These are phyloP conservation scores for Crepidodera aurea DNA, from an alignment of 2,888 invertebrate genomes.

Conservation along the genomic window DNA sequence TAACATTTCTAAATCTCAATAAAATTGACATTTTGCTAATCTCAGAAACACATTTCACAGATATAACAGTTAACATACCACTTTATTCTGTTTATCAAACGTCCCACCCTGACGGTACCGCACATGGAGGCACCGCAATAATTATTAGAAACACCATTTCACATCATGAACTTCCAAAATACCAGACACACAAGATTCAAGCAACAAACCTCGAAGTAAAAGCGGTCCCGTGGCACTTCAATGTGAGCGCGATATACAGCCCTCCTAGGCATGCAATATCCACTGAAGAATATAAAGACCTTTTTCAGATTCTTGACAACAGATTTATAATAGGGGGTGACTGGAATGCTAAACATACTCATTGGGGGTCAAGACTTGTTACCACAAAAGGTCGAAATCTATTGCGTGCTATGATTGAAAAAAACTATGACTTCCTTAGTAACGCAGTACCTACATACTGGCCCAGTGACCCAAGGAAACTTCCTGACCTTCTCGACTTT, in stretches of 20 bases:
- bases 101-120: no score
- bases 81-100: no score
- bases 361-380: no score
- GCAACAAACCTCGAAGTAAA: conserved; percentile 5
- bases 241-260: not conserved
- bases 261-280: conserved; percentile 17
- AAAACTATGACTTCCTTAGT: conserved; percentile 2
- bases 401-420: not conserved
- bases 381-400: no score
- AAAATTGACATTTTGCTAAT: no score
- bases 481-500: not conserved
- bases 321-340: conserved; percentile 9
- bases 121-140: no score
- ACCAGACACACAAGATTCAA: not conserved
- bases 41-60: no score
- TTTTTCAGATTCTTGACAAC: not conserved
- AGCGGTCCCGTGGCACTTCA: not conserved
- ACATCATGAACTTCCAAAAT: not conserved
- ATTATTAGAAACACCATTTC: no score
- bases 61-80: no score
- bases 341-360: no score
- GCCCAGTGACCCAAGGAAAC: conserved; percentile 15
- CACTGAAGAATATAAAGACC: not conserved
- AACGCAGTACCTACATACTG: conserved; percentile 15
- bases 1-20: no score